phyloP scores from a whole-genome alignment of 2,113 vertebrate genomes.

The Nematolebias whitei region DNA sequence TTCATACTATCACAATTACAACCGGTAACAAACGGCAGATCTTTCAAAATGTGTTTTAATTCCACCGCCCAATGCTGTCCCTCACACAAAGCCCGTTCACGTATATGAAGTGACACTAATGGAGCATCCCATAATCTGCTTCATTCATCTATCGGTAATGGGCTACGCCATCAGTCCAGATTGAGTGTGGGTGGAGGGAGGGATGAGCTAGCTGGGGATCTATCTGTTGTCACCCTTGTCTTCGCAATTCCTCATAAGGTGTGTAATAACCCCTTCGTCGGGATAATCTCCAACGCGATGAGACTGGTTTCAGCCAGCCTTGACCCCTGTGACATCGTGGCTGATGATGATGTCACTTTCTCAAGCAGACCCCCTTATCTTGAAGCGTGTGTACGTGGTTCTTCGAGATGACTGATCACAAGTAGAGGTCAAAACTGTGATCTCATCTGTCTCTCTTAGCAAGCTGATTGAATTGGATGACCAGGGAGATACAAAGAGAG shows the following conservation, averaged over 20 bases:
- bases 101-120: slow-evolving; percentile 75
- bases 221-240: slow-evolving; percentile 48
- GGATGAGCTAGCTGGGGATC: slow-evolving; percentile 1
- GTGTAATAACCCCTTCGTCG: slow-evolving; percentile 63
- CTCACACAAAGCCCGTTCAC: slow-evolving; percentile 22
- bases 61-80: slow-evolving; percentile 8
- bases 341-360: slow-evolving; percentile 75
- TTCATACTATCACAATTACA: slow-evolving; percentile 10
- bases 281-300: slow-evolving; percentile 59
- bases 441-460: slow-evolving; percentile 70
- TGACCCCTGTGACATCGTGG: slow-evolving; percentile 57
- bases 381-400: slow-evolving; percentile 24
- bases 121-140: slow-evolving; percentile 68
- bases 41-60: slow-evolving; percentile 37
- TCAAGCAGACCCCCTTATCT: slow-evolving; percentile 65
- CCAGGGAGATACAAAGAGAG: slow-evolving; percentile 29
- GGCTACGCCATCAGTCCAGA: slow-evolving; percentile 59
- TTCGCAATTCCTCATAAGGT: slow-evolving; percentile 56
- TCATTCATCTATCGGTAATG: slow-evolving; percentile 75
- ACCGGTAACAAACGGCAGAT: slow-evolving; percentile 39
- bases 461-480: slow-evolving; percentile 67
- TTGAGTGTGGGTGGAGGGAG: slow-evolving; percentile 12
- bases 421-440: slow-evolving; percentile 73
- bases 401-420: slow-evolving; percentile 55
- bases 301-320: slow-evolving; percentile 60